These are phyloP conservation scores for Nymphalis c-album DNA, from an alignment of 2,888 invertebrate genomes.

Conservation along the genomic window DNA sequence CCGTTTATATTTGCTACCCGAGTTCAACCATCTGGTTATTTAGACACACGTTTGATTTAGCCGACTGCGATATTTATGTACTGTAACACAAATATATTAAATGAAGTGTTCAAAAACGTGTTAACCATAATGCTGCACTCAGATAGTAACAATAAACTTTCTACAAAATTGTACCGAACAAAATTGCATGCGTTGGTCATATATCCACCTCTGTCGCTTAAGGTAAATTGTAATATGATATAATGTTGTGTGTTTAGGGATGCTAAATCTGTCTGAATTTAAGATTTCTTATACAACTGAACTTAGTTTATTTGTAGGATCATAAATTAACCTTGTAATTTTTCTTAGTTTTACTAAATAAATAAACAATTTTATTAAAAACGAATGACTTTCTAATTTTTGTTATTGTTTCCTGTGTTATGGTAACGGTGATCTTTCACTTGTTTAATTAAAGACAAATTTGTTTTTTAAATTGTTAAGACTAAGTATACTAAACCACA, in stretches of 20 bases:
- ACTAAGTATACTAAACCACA: too few relatives aligned
- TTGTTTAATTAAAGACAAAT: too few relatives aligned
- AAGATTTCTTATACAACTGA: constrained; percentile 15
- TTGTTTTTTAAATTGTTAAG: too few relatives aligned
- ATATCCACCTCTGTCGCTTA: background rate
- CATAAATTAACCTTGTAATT: constrained; percentile 32
- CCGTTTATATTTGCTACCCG: too few relatives aligned
- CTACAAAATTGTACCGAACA: background rate
- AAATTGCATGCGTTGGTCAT: background rate
- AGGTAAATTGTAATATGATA: too few relatives aligned
- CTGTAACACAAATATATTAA: too few relatives aligned
- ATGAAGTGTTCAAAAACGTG: too few relatives aligned
- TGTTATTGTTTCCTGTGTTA: constrained; percentile 6
- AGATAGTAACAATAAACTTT: too few relatives aligned
- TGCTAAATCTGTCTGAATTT: background rate
- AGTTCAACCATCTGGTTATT: too few relatives aligned
- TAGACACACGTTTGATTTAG: too few relatives aligned
- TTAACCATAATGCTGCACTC: too few relatives aligned
- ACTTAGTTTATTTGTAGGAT: constrained; percentile 23
- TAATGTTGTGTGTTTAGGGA: background rate
- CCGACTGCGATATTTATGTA: too few relatives aligned
- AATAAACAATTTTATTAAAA: constrained; percentile 41
- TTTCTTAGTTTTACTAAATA: constrained; percentile 29
- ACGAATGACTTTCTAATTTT: constrained; percentile 18
- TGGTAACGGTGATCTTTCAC: background rate